phyloP scores from a whole-genome alignment of 2,113 vertebrate genomes.

The Cichladusa arquata region DNA sequence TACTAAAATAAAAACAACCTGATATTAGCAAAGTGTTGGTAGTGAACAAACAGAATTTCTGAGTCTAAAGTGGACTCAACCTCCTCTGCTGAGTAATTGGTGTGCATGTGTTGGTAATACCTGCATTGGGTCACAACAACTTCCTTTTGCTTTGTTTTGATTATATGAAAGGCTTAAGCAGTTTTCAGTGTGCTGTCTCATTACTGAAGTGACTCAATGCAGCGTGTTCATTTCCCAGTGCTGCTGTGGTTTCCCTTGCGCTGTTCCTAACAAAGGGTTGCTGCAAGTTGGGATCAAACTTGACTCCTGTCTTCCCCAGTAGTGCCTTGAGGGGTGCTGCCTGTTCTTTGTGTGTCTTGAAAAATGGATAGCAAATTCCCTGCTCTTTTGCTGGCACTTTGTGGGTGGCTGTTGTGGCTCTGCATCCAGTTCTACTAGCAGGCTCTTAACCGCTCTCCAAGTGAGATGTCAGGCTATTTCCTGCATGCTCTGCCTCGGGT shows the following conservation, averaged over 20 bases:
- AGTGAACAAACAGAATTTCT: not conserved
- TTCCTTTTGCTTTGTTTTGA: not conserved
- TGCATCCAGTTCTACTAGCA: not conserved
- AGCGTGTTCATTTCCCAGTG: not conserved
- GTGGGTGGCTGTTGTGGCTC: not conserved
- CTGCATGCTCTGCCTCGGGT: conserved; percentile 4
- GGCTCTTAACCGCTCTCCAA: not conserved
- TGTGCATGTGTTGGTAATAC: not conserved
- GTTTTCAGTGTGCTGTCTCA: not conserved
- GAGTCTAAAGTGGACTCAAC: not conserved
- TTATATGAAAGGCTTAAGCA: not conserved
- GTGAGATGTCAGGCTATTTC: conserved; percentile 39
- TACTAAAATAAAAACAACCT: not conserved
- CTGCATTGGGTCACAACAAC: not conserved
- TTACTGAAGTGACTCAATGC: not conserved
- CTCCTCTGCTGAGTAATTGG: not conserved
- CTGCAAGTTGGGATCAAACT: not conserved
- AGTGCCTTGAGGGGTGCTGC: not conserved
- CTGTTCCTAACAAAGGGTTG: not conserved
- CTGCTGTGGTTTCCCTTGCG: not conserved
- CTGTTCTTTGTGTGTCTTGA: not conserved
- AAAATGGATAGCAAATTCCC: not conserved
- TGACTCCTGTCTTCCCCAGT: not conserved
- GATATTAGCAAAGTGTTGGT: not conserved
- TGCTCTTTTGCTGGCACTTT: not conserved